Evolutionary conservation across 2,888 invertebrate species (phyloP).

Genomic region (Aleiodes testaceus): DNA sequence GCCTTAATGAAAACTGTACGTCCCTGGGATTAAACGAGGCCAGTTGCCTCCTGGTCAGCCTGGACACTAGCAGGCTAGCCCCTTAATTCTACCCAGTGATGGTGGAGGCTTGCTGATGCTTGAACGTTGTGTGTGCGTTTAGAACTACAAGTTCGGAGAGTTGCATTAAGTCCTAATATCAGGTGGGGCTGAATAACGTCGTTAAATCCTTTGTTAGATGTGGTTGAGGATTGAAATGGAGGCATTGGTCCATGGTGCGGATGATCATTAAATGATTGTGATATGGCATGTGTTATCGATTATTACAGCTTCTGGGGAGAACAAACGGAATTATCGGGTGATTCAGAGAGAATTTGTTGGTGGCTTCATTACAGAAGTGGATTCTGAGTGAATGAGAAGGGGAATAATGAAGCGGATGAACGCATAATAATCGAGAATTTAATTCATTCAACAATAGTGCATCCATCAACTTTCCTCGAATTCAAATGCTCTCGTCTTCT

Average conservation of each 20-base stretch:
- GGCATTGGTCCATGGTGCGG: conserved; percentile 6
- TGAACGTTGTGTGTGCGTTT: conserved; percentile 3
- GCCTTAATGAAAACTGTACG: conserved; percentile 72
- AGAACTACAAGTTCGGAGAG: conserved; percentile 36
- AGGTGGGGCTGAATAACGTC: conserved; percentile 55
- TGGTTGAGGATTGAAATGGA: conserved; percentile 7
- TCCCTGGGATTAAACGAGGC: conserved; percentile 70
- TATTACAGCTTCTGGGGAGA: background rate
- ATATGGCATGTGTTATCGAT: background rate
- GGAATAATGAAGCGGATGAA: too few species aligned
- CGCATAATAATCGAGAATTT: too few species aligned
- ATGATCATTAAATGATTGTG: conserved; percentile 11
- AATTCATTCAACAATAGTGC: background rate
- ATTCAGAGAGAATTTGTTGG: background rate
- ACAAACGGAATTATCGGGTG: conserved; percentile 3
- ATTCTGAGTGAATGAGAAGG: too few species aligned
- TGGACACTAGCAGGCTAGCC: conserved; percentile 38
- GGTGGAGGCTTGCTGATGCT: conserved; percentile 29
- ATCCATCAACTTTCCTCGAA: background rate
- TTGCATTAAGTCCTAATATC: conserved; percentile 73
- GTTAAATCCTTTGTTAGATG: conserved; percentile 66
- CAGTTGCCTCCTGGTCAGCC: conserved; percentile 53
- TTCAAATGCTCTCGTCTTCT: conserved; percentile 12
- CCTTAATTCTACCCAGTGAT: conserved; percentile 49
- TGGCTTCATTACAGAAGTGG: too few species aligned